Conservation (phyloP, 64 coral and sea anemone genomes). For the Montipora efflorescens region DNA sequence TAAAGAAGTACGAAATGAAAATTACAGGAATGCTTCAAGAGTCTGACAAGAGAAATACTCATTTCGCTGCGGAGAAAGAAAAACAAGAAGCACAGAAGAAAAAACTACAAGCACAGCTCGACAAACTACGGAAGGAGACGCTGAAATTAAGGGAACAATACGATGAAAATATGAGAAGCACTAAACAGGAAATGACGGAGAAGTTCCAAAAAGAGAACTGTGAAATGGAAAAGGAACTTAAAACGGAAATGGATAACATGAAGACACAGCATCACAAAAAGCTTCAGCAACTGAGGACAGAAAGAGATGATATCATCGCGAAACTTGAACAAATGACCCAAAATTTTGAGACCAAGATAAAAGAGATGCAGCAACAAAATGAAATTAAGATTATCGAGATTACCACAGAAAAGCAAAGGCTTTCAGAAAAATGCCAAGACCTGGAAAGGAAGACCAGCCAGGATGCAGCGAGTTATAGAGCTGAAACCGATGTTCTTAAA, state of each 20-base stretch:
- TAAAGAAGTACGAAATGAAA: constrained; percentile 56
- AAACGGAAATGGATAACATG: constrained; percentile 21
- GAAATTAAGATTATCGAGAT: constrained; percentile 4
- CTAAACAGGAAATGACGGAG: constrained; percentile 44
- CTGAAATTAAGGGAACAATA: constrained; percentile 39
- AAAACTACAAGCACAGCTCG: constrained; percentile 37
- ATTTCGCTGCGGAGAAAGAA: constrained; percentile 26
- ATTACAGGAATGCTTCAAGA: constrained; percentile 45
- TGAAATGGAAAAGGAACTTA: constrained; percentile 31
- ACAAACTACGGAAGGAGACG: constrained; percentile 35
- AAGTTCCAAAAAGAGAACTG: constrained; percentile 35
- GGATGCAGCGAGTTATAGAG: neutral
- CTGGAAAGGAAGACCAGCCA: constrained; percentile 2
- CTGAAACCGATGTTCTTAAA: constrained; percentile 21
- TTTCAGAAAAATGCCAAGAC: constrained; percentile 10
- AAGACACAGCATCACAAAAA: constrained; percentile 27
- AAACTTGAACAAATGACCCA: constrained; percentile 16
- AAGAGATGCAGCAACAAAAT: constrained; percentile 9
- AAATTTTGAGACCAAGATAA: constrained; percentile 32
- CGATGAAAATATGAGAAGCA: constrained; percentile 25
- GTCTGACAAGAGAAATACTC: constrained; percentile 29
- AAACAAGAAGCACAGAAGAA: constrained; percentile 42
- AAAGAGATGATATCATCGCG: constrained; percentile 15
- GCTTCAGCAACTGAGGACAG: constrained; percentile 21
- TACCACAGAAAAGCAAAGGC: constrained; percentile 28